Base-by-base conservation (phyloP, 2,888 invertebrate genomes). In the Cryptosula pallasiana region DNA sequence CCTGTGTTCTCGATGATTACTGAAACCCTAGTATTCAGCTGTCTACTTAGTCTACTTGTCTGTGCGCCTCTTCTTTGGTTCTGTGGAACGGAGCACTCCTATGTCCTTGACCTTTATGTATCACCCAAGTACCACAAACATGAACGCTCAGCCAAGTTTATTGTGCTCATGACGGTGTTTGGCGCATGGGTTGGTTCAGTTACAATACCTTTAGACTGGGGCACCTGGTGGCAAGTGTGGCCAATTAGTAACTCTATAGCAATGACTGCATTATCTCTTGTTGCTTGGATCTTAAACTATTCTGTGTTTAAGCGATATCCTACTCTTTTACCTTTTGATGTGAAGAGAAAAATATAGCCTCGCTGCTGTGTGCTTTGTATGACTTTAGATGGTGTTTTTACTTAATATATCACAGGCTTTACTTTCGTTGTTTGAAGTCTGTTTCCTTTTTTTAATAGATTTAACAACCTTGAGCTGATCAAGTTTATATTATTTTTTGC, bases 171-270 rank as follows among this genome's bases (percentile, higher is more conserved):
- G 63, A 63, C 63, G 16, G 13, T 63, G 9, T 63, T 63, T 34
- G 70, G 70, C 25, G 70, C 70, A 25, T 70, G 70, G 70, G 2
- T 36, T 16, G 70, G 70, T 9, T 70, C 70, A 27, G 23, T 70
- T 36, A 45, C 32, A 25, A 54, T 70, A n/a, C 70, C 70, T 5
- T 23, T 70, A 25, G 70, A 70, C 27, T 70, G 70, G 70, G 70
- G 36, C n/a, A 23, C n/a, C 2, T 70, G 70, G 70, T 70, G 70
- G 70, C 70, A 70, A 45, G 55, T 32, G 2, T 70, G 70, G 70
- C 70, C 70, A 3, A 70, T 70, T 29, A 35, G 70, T 29, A 70
- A 70, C 45, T 70, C 36, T 70, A 54, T 54, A 29, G n/a, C 45
- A 9, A 54, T 54, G 55, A 2, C 16, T 13, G 25, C 55, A 70